These are phyloP conservation scores for Neodiprion fabricii DNA, from an alignment of 1,140 invertebrate genomes.

Conservation along the genomic window DNA sequence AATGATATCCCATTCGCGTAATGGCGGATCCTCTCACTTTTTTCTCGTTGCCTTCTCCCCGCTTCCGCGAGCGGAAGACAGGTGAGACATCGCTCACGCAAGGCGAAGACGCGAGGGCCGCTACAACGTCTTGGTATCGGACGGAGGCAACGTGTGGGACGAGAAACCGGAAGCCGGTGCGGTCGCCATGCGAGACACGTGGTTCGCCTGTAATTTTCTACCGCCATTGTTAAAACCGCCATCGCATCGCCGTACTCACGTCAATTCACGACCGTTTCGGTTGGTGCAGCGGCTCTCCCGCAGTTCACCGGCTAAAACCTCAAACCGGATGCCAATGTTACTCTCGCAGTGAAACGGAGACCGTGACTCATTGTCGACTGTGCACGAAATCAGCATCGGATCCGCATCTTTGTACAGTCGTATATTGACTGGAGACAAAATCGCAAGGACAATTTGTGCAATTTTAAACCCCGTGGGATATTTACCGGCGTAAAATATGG, in stretches of 20 bases:
- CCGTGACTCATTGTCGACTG: too few relatives aligned
- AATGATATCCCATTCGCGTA: slow-evolving; percentile 51
- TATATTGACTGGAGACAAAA: too few relatives aligned
- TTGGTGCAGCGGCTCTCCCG: too few relatives aligned
- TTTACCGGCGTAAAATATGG: too few relatives aligned
- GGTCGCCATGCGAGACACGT: slow-evolving; percentile 36
- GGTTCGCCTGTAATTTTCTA: slow-evolving; percentile 22
- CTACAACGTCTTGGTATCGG: slow-evolving; percentile 4
- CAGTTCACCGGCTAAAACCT: too few relatives aligned
- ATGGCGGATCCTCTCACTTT: slow-evolving; percentile 10
- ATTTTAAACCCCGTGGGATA: too few relatives aligned
- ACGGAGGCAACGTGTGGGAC: slow-evolving; percentile 41
- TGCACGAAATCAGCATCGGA: too few relatives aligned
- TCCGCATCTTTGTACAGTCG: too few relatives aligned
- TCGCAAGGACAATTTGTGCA: too few relatives aligned
- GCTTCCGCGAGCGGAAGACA: slow-evolving; percentile 22
- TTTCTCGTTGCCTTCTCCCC: slow-evolving; percentile 23
- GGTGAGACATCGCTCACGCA: slow-evolving; percentile 43
- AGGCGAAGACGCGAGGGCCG: slow-evolving; percentile 35
- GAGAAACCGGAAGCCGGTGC: slow-evolving; percentile 49
- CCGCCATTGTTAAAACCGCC: slow-evolving; percentile 34
- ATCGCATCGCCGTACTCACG: neutral
- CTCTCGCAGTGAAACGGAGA: too few relatives aligned
- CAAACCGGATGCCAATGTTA: too few relatives aligned
- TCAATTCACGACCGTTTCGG: too few relatives aligned